These are phyloP conservation scores for Deilephila elpenor DNA, from an alignment of 2,888 invertebrate genomes.

Conservation along the genomic window DNA sequence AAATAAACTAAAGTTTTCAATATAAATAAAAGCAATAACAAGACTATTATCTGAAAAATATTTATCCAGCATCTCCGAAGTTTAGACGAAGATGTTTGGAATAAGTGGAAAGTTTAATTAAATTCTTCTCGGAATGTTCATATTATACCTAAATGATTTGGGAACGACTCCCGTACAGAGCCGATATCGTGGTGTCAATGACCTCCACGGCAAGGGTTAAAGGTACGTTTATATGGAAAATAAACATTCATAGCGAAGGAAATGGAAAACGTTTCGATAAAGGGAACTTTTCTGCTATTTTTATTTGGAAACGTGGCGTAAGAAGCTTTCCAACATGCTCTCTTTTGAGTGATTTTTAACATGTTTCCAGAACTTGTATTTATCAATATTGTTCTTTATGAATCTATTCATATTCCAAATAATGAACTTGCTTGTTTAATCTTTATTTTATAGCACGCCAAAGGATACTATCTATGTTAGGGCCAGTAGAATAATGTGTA, in stretches of 20 bases:
- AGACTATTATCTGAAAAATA: background rate
- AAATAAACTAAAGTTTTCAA: too few relatives aligned
- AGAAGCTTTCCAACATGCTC: background rate
- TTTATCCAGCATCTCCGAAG: background rate
- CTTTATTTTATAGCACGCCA: too few relatives aligned
- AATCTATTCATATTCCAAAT: too few relatives aligned
- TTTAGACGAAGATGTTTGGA: background rate
- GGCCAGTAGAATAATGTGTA: too few relatives aligned
- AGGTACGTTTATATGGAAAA: constrained; percentile 3
- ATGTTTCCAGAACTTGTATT: too few relatives aligned
- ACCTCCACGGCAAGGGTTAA: background rate
- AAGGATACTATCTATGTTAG: too few relatives aligned
- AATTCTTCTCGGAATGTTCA: background rate
- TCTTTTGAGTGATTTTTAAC: too few relatives aligned
- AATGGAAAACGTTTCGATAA: background rate
- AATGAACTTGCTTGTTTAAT: too few relatives aligned
- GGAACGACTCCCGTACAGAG: background rate
- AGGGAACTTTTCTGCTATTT: background rate
- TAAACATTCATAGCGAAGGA: background rate
- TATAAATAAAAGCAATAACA: too few relatives aligned
- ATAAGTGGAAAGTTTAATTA: constrained; percentile 19
- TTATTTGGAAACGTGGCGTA: background rate
- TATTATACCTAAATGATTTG: constrained; percentile 16
- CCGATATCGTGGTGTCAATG: constrained; percentile 5
- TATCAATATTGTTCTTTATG: too few relatives aligned